Percentiles rank a stretch among this genome's conserved stretches.
Evolutionary conservation across 2,797 vertebrate genomes (phyloP).

Genomic region (Poecile montanus): DNA sequence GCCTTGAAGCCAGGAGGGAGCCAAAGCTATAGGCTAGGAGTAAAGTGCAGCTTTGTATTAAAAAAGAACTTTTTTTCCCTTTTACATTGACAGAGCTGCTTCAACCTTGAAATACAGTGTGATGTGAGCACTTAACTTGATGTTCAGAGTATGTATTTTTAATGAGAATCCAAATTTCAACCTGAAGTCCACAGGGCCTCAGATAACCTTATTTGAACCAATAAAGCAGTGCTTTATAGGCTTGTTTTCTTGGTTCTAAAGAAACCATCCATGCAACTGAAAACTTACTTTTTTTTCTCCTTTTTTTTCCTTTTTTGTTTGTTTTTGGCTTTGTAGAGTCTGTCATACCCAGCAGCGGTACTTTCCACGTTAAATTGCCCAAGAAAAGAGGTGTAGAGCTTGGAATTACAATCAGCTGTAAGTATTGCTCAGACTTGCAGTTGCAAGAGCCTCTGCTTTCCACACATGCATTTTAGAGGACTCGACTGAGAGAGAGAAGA

Average conservation of each 20-base stretch:
- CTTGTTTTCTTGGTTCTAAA: not conserved
- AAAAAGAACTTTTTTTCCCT: not conserved
- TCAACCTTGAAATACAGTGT: not conserved
- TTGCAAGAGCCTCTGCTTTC: not conserved
- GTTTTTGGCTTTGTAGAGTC: slow-evolving; percentile 83
- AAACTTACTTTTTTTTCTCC: not conserved
- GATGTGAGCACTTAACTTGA: not conserved
- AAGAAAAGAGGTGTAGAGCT: slow-evolving; percentile 96
- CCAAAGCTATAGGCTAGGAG: not conserved
- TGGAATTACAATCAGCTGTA: slow-evolving; percentile 97
- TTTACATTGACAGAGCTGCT: not conserved
- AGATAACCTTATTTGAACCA: slow-evolving; percentile 18
- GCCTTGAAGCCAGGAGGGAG: not conserved
- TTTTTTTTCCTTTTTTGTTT: not conserved
- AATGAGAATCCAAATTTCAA: slow-evolving; percentile 5
- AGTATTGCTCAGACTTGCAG: slow-evolving; percentile 60
- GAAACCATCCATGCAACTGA: not conserved
- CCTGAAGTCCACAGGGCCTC: not conserved
- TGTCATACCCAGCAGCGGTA: slow-evolving; percentile 96
- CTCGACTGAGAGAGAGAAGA: not conserved
- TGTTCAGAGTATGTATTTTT: slow-evolving; percentile 23
- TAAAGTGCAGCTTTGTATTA: not conserved
- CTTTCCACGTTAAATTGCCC: slow-evolving; percentile 96
- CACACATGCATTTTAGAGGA: not conserved
- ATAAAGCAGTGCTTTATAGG: not conserved